A percentile compares a stretch with the other conserved stretches of the same genome.
Conservation (phyloP, 2,797 vertebrate species). For the Chelmon rostratus region DNA sequence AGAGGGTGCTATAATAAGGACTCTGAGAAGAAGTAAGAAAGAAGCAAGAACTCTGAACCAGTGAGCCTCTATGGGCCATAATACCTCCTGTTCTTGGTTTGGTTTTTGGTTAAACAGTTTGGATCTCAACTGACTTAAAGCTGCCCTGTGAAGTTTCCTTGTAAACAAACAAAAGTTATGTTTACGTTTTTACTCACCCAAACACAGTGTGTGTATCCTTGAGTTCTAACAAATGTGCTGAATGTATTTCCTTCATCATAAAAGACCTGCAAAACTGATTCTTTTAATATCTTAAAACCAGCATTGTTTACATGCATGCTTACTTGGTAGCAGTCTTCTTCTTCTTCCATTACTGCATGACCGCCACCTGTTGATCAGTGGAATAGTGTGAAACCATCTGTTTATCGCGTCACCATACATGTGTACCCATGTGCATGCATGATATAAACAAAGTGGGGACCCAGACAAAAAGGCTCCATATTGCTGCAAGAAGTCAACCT, state of each 20-base stretch:
- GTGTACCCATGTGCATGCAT: background rate
- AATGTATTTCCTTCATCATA: background rate
- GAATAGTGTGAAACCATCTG: background rate
- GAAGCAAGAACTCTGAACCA: background rate
- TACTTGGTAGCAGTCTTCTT: background rate
- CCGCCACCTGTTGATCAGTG: background rate
- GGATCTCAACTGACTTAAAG: background rate
- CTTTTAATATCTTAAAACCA: background rate
- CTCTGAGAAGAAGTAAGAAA: background rate
- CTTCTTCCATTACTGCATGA: background rate
- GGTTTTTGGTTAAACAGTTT: background rate
- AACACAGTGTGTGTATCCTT: background rate
- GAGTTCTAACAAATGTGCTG: background rate
- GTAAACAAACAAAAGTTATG: background rate
- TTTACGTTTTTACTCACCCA: background rate
- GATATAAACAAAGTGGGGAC: background rate
- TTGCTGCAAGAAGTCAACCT: background rate
- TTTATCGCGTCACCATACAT: background rate
- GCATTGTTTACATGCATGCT: background rate
- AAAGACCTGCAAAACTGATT: background rate
- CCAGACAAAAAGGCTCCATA: background rate
- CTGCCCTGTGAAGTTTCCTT: background rate
- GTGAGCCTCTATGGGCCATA: background rate
- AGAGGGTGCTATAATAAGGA: background rate
- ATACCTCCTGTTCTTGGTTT: background rate